Evolutionary conservation across 1,140 invertebrate species (phyloP).

Genomic region (Meloidogyne exigua): DNA sequence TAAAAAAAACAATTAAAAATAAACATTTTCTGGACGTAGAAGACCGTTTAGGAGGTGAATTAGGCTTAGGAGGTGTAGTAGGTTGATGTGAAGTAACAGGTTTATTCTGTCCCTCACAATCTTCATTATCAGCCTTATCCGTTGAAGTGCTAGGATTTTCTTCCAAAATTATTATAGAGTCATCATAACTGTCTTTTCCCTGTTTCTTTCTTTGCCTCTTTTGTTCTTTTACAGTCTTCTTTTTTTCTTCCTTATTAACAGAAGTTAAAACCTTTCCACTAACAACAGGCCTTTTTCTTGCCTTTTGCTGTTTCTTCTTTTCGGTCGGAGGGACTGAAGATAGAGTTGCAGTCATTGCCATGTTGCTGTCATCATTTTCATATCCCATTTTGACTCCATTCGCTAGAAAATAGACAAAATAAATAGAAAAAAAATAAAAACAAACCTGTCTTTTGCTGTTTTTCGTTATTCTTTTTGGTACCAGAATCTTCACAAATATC

Average conservation of each 20-base stretch:
- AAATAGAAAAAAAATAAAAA: background rate
- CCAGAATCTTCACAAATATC: too few species aligned
- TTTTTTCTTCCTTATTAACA: background rate
- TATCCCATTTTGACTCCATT: background rate
- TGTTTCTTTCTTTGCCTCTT: background rate
- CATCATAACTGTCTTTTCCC: background rate
- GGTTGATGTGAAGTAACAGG: background rate
- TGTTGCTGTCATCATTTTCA: background rate
- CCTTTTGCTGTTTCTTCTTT: background rate
- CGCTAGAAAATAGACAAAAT: background rate
- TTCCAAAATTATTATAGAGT: background rate
- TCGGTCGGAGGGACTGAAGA: background rate
- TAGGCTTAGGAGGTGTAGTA: background rate
- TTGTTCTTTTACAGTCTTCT: background rate
- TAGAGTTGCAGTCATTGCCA: background rate
- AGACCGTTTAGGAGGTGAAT: background rate
- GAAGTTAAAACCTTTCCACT: background rate
- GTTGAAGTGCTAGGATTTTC: conserved; percentile 1
- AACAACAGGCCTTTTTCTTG: background rate
- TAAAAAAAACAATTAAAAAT: background rate
- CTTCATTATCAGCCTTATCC: background rate
- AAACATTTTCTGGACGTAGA: background rate
- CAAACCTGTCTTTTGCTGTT: background rate
- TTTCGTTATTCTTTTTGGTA: background rate
- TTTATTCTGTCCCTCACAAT: background rate